Conservation (phyloP, 2,888 invertebrate species). For the Cryptophagus acutangulus region DNA sequence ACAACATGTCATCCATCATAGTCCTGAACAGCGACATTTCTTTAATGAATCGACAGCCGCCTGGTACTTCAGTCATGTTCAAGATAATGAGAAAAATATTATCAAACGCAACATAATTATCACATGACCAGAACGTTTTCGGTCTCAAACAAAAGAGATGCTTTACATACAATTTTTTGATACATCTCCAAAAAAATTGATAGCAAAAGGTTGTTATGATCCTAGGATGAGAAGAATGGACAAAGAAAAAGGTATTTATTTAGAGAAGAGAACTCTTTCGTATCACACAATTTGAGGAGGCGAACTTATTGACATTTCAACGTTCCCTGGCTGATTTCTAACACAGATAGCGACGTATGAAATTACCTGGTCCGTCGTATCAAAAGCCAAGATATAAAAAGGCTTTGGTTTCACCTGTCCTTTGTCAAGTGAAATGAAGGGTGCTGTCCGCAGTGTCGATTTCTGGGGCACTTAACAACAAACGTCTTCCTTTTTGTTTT, state of each 20-base stretch:
- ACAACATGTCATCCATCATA: slow-evolving; percentile 47
- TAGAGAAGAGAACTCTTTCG: too few species aligned
- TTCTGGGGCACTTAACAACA: slow-evolving; percentile 24
- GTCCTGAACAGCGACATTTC: slow-evolving; percentile 43
- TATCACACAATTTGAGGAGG: slow-evolving; percentile 22
- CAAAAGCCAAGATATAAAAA: slow-evolving; percentile 34
- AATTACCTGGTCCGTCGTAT: slow-evolving; percentile 42
- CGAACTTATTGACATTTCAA: slow-evolving; percentile 48
- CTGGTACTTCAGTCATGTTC: slow-evolving; percentile 36
- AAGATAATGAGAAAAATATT: slow-evolving; percentile 38
- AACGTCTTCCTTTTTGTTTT: slow-evolving; percentile 19
- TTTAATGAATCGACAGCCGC: slow-evolving; percentile 47
- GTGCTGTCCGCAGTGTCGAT: slow-evolving; percentile 25
- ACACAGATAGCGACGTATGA: slow-evolving; percentile 47
- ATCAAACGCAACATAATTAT: slow-evolving; percentile 33
- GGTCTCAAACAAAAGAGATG: slow-evolving; percentile 18
- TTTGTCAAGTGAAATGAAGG: slow-evolving; percentile 35
- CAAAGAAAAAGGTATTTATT: too few species aligned
- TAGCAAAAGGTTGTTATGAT: too few species aligned
- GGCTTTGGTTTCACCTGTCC: slow-evolving; percentile 47
- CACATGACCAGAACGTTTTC: slow-evolving; percentile 19
- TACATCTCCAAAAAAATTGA: too few species aligned
- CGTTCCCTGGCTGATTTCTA: slow-evolving; percentile 45
- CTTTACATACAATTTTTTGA: slow-evolving; percentile 21
- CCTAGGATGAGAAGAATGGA: too few species aligned